Percentiles rank a stretch among this genome's conserved stretches.
phyloP scores from a whole-genome alignment of 2,113 vertebrate genomes.

The Sebastes schlegelii region DNA sequence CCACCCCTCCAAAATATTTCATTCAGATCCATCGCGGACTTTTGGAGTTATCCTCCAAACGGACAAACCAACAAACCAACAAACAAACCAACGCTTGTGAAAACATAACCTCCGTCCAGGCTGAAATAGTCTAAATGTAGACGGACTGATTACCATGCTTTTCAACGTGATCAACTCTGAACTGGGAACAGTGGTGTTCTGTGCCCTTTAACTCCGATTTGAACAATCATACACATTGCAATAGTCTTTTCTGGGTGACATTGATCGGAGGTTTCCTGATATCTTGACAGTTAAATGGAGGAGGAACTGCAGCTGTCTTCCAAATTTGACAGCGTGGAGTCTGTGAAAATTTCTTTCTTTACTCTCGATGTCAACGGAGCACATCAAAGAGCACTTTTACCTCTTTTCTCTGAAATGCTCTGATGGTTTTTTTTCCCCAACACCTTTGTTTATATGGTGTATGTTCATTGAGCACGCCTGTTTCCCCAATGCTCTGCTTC shows the following conservation, averaged over 20 bases:
- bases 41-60: no score
- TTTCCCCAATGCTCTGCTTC: slow-evolving; percentile 23
- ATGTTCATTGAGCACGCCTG: slow-evolving; percentile 21
- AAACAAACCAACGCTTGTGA: not conserved
- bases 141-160: not conserved
- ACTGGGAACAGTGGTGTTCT: not conserved
- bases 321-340: not conserved
- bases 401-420: not conserved
- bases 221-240: slow-evolving; percentile 14
- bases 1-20: no score
- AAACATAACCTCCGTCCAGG: not conserved
- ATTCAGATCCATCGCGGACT: no score
- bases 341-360: not conserved
- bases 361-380: slow-evolving; percentile 3
- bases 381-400: not conserved
- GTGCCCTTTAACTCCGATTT: not conserved
- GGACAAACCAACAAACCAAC: no score
- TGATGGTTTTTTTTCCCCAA: not conserved
- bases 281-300: slow-evolving; percentile 16
- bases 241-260: slow-evolving; percentile 8
- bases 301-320: not conserved
- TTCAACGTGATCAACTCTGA: slow-evolving; percentile 10
- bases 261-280: slow-evolving; percentile 1
- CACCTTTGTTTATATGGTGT: slow-evolving; percentile 26
- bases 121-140: not conserved